Base-by-base conservation (phyloP, 2,113 vertebrate species). In the Grallaria varia region DNA sequence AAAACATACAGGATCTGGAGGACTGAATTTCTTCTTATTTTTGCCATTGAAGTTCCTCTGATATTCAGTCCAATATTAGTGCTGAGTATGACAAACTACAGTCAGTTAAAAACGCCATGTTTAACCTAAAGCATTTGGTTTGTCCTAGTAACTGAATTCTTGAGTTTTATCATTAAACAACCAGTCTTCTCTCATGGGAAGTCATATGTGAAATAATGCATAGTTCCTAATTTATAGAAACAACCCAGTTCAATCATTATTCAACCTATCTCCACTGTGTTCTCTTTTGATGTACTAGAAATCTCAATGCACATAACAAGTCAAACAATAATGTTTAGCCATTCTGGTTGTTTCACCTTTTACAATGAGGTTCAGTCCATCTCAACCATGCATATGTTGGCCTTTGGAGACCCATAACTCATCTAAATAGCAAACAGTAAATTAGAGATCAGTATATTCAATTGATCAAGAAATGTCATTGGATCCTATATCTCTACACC, bases 341-440 rank as follows among this genome's bases (percentile, higher is more conserved):
- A 7, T 31, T 77, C 28, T 1, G 2, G 6, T 47, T 64, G 7
- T 53, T 74, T 78, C 10, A 39, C 12, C 16, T 67, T 75, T 60
- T 68, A 37, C 21, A 75, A 68, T 15, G 33, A 72, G 12, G 35
- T 44, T 44, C 30, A 63, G 5, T 47, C 24, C 71, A 12, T 50
- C 7, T 42, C 66, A 81, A 7, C 19, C 22, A 45, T 14, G 21
- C 4, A 11, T 21, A 28, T 1, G 0, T 23, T 44, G 39, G 28
- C 12, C 31, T 82, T 68, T 79, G 59, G 27, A 37, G 71, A 33
- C 25, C 7, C 74, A 11, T 16, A 84, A 53, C 7, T 89, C 20
- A 67, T 55, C 8, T 30, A 19, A 84, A 67, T 52, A 71, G 12
- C 35, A 67, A 63, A 84, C 9, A 55, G 27, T 21, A 59, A 53